Base-by-base conservation (phyloP, 2,113 vertebrate species). In the Rattus norvegicus region DNA sequence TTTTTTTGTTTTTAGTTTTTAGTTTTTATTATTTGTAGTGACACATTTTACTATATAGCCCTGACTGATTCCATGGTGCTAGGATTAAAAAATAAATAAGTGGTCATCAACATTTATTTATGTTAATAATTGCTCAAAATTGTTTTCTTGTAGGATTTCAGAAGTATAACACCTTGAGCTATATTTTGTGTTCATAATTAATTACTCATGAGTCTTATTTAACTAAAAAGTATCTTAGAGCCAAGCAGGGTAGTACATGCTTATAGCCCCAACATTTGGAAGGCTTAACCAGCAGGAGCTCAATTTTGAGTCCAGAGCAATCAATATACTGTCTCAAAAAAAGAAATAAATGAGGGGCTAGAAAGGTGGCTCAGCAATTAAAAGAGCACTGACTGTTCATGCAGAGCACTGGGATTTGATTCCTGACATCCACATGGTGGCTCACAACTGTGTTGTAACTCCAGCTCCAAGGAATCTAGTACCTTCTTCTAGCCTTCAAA, bases 111-210 rank as follows among this genome's bases (percentile, higher is more conserved):
- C 52, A 56, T 56, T 77, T 77, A 28, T 79, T 54, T 79, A 54
- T 49, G 49, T 33, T 80, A 54, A 80, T 17, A 54, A 24, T 61
- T 28, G 19, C 43, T 92, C 83, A 94, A 90, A 96, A 85, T 92
- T 95, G 17, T 97, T 67, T 96, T 92, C 56, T 12, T 80, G 47
- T 30, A 92, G 61, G 70, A 95, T 92, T 89, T 94, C 92, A 81
- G 77, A 90, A 77, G 12, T 69, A 49, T 90, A 20, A 93, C 43
- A 85, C 11, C 73, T 89, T 88, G 17, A 39, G 47, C 17, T 77
- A 91, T 22, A 85, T 88, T 94, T 94, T 90, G 36, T 13, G 7
- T 81, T 95, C n/a, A 76, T 88, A 70, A 94, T 92, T 96, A 92
- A 72, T 94, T 95, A 91, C 22, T 95, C 56, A 79, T 89, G 39